Percentiles rank a stretch among this genome's conserved stretches.
Evolutionary conservation across 1,140 invertebrate species (phyloP).

Genomic region (Drosophila bipectinata): DNA sequence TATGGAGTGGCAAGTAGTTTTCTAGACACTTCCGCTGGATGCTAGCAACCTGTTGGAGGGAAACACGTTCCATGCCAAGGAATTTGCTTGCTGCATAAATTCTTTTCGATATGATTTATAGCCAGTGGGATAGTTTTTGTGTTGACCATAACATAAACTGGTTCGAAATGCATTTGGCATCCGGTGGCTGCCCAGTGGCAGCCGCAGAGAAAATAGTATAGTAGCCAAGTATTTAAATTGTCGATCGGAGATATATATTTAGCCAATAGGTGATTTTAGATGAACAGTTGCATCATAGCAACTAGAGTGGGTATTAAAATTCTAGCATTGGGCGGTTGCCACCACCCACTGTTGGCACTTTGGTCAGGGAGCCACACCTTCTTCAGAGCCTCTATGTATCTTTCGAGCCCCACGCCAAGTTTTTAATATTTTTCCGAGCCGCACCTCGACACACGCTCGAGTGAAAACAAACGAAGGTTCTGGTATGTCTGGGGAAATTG

Average conservation of each 20-base stretch:
- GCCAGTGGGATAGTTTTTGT: slow-evolving; percentile 11
- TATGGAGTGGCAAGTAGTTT: slow-evolving; percentile 23
- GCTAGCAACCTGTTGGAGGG: slow-evolving; percentile 52
- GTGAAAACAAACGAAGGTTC: slow-evolving; percentile 24
- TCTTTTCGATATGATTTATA: slow-evolving; percentile 70
- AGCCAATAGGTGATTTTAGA: neutral
- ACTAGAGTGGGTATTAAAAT: slow-evolving; percentile 34
- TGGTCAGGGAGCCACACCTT: neutral
- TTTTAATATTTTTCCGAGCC: slow-evolving; percentile 41
- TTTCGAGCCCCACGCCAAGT: slow-evolving; percentile 7
- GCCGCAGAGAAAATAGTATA: slow-evolving; percentile 25
- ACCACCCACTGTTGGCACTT: slow-evolving; percentile 6
- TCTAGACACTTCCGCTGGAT: slow-evolving; percentile 63
- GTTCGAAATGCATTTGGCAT: slow-evolving; percentile 63
- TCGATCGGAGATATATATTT: slow-evolving; percentile 30
- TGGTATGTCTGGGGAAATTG: slow-evolving; percentile 14
- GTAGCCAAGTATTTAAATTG: slow-evolving; percentile 27
- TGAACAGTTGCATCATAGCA: slow-evolving; percentile 30
- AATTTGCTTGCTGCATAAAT: slow-evolving; percentile 73
- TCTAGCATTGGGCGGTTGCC: neutral
- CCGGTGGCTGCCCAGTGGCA: slow-evolving; percentile 41
- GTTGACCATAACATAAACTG: slow-evolving; percentile 50
- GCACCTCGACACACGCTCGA: slow-evolving; percentile 16
- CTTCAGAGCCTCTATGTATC: neutral
- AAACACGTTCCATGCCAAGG: slow-evolving; percentile 59